Base-by-base conservation (phyloP, 2,797 vertebrate species). In the Diplodus puntazzo region DNA sequence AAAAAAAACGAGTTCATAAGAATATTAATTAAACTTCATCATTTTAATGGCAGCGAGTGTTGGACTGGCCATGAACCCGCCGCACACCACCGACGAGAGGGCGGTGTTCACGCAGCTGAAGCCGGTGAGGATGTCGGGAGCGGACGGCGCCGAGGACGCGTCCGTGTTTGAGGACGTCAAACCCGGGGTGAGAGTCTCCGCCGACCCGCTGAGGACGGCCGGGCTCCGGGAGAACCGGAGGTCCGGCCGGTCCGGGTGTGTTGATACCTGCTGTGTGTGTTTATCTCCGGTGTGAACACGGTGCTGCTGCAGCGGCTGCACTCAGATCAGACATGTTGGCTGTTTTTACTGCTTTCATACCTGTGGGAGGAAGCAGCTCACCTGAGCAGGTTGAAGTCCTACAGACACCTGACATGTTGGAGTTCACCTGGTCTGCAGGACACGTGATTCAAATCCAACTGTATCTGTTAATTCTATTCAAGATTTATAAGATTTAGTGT, bases 131-230 rank as follows among this genome's bases (percentile, higher is more conserved):
- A 96, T 98, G 96, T 94, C 96, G 3, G 93, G 91, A 80, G 92
- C 92, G 75, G 96, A 96, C 46, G 88, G 93, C 1, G 73, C 74
- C 0, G 97, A 98, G 82, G 97, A 98, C 69, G 20, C 90, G 66
- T 93, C 96, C 0, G 97, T 98, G 84, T 98, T 97, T 34, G 97
- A 97, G 89, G 97, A 98, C 94, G 95, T 97, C 91, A 98, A 98
- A 85, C 92, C 95, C 58, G 88, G 81, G 55, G 81, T 95, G 81
- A 95, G 96, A 90, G 66, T 91, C 69, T 64, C 82, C 70, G 84
- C 92, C 34, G 75, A 80, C 0, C 86, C 92, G 80, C 61, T 42
- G 84, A 2, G 53, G 39, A 6, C 17, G n/a, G 43, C 43, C 42
- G 54, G 63, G 14, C 55, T 49, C 8, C 34, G 7, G 25, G 20